Evolutionary conservation across 2,888 invertebrate genomes (phyloP).

Genomic region (Amblyjoppa fuscipennis): DNA sequence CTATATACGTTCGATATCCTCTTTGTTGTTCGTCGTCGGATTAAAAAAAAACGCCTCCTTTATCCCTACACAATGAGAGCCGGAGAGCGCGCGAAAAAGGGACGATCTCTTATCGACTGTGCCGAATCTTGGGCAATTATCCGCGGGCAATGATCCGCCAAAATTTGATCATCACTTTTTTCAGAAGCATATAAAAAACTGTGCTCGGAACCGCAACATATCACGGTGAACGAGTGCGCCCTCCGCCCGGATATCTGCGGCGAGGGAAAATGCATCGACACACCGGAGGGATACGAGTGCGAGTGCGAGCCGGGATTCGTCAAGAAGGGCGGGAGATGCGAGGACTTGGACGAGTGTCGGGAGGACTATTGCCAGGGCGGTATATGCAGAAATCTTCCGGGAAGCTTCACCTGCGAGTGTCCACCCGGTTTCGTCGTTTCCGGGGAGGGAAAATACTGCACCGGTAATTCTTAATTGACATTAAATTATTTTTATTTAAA

Average conservation of each 20-base stretch:
- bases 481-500: background rate
- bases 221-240: slow-evolving; percentile 90
- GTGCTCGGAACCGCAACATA: slow-evolving; percentile 83
- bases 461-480: slow-evolving; percentile 85
- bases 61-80: slow-evolving; percentile 28
- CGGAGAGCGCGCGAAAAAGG: slow-evolving; percentile 7
- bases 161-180: slow-evolving; percentile 70
- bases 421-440: slow-evolving; percentile 93
- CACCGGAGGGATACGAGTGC: slow-evolving; percentile 92
- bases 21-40: slow-evolving; percentile 28
- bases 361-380: slow-evolving; percentile 92
- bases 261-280: slow-evolving; percentile 91
- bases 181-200: slow-evolving; percentile 88
- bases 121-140: slow-evolving; percentile 33
- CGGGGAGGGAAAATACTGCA: slow-evolving; percentile 92
- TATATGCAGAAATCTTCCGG: slow-evolving; percentile 90
- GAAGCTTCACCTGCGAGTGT: slow-evolving; percentile 91
- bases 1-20: slow-evolving; percentile 31
- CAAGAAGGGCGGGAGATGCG: slow-evolving; percentile 83
- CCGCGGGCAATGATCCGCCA: slow-evolving; percentile 36
- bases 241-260: slow-evolving; percentile 91
- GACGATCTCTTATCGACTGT: slow-evolving; percentile 46
- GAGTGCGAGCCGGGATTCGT: slow-evolving; percentile 91
- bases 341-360: slow-evolving; percentile 93
- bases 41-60: background rate